Evolutionary conservation across 2,113 vertebrate species (phyloP).

Genomic region (Rhineura floridana): DNA sequence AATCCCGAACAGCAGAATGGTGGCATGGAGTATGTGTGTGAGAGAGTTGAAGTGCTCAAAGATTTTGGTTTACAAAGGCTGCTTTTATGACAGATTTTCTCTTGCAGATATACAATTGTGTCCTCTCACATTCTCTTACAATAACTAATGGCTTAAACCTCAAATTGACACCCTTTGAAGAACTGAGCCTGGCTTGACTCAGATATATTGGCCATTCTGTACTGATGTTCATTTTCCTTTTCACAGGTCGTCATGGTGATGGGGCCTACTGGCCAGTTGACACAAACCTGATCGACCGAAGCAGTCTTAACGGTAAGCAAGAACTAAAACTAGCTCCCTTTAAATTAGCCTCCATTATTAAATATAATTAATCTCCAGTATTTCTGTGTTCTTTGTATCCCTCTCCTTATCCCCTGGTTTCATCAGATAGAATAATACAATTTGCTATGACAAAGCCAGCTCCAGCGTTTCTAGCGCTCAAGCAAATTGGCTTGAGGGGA

Average conservation of each 20-base stretch:
- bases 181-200: background rate
- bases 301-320: constrained; percentile 89
- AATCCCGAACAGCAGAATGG: background rate
- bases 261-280: constrained; percentile 90
- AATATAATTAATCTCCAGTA: background rate
- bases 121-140: constrained; percentile 4
- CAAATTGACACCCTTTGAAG: background rate
- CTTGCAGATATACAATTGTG: background rate
- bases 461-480: background rate
- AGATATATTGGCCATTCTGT: background rate
- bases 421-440: too few species aligned
- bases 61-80: background rate
- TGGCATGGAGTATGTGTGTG: accelerated
- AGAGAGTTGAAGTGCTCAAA: background rate
- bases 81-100: constrained; percentile 19
- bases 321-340: constrained; percentile 6
- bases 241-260: constrained; percentile 90
- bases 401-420: background rate
- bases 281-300: constrained; percentile 89
- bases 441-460: background rate
- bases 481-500: background rate
- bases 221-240: constrained; percentile 33
- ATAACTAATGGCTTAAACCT: background rate
- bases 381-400: background rate
- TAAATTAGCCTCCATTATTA: background rate